Base-by-base conservation (phyloP, 2,113 vertebrate species). In the Smithornis capensis region DNA sequence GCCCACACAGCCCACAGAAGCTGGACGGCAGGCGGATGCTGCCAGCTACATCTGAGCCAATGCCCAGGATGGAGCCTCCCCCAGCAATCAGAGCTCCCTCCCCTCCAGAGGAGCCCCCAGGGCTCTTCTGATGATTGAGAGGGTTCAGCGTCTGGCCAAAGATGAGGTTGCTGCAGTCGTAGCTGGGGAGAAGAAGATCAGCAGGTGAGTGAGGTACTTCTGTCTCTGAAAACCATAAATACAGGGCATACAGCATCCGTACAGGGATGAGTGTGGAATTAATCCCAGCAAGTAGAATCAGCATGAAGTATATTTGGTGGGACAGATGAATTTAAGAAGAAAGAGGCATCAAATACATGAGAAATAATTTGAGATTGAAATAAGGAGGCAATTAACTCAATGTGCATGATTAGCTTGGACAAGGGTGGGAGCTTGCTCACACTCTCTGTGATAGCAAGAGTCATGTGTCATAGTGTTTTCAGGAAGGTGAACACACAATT, bases 51-150 rank as follows among this genome's bases (percentile, higher is more conserved):
- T 98, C 98, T 0, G 95, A 97, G 27, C 97, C 96, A 14, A 98
- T 95, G 84, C 98, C 98, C 90, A 98, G 96, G 9, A 96, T 81
- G 77, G 98, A 98, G 65, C 98, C 98, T 57, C 98, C 97, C 14
- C 81, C 97, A 2, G 90, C 97, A 0, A 98, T 97, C 83, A 98
- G 97, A 33, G 98, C 98, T 27, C 96, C 98, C 37, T 98, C 98
- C 9, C 98, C 98, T n/a, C 98, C 98, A 0, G 97, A 98, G 89
- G 97, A 98, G 44, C 98, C 98, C 9, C 98, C 97, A 0, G 97
- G 94, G 68, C 87, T 96, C 91, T 96, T 98, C 52, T 83, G 90
- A 19, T 67, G 52, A 33, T 96, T 95, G 42, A 96, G 40, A 0
- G 98, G 98, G 77, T 98, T 98, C 91, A 82, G 0, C 0, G 96